Evolutionary conservation across 2,888 invertebrate genomes (phyloP).

Genomic region (Chesias legatella): DNA sequence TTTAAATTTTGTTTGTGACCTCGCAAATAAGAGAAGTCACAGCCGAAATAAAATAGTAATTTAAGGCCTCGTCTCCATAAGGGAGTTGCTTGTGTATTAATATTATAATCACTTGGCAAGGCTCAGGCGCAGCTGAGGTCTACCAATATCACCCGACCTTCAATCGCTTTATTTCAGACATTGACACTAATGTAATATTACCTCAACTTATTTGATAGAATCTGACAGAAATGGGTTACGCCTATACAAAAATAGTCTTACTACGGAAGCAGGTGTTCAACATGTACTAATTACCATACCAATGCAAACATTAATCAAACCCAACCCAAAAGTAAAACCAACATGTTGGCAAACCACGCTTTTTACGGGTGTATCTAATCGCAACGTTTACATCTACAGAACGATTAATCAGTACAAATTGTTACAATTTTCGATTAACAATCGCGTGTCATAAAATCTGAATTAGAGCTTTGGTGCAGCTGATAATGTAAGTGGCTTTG

Average conservation of each 20-base stretch:
- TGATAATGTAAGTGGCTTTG: neutral
- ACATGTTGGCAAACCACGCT: slow-evolving; percentile 23
- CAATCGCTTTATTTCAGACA: too few species aligned
- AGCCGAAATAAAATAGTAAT: too few species aligned
- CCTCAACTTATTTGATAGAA: too few species aligned
- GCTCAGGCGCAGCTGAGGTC: too few species aligned
- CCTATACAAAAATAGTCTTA: neutral
- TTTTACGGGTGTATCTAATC: slow-evolving; percentile 24
- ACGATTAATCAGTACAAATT: slow-evolving; percentile 27
- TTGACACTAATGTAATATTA: too few species aligned
- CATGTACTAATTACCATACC: slow-evolving; percentile 4
- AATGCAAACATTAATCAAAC: slow-evolving; percentile 15
- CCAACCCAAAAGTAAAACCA: slow-evolving; percentile 11
- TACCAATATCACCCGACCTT: too few species aligned
- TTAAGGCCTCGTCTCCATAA: too few species aligned
- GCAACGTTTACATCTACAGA: slow-evolving; percentile 22
- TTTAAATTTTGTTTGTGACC: too few species aligned
- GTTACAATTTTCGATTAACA: slow-evolving; percentile 29
- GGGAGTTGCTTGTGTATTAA: too few species aligned
- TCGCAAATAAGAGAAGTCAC: too few species aligned
- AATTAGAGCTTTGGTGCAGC: slow-evolving; percentile 6
- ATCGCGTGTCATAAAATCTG: slow-evolving; percentile 23
- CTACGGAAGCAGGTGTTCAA: neutral
- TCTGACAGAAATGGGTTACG: neutral
- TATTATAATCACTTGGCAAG: too few species aligned